phyloP scores from a whole-genome alignment of 2,888 invertebrate genomes.

The Clitarchus hookeri region DNA sequence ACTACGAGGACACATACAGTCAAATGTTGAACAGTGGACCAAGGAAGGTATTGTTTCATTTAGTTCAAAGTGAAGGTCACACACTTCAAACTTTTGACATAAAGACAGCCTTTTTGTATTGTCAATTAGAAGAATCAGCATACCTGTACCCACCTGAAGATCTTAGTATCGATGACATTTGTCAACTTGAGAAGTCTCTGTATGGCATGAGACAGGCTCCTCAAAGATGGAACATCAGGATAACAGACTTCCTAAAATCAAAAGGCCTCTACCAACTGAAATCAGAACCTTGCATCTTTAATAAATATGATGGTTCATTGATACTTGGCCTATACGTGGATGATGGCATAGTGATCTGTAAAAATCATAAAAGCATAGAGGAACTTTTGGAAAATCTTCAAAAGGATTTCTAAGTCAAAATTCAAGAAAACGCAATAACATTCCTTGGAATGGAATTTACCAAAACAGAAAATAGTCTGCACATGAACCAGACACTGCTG shows the following conservation, averaged over 20 bases:
- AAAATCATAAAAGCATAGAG: not conserved
- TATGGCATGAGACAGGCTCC: too few species aligned
- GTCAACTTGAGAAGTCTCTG: too few species aligned
- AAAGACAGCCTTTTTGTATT: not conserved
- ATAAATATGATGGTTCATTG: not conserved
- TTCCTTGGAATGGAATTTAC: not conserved
- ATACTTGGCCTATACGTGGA: not conserved
- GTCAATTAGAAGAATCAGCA: not conserved
- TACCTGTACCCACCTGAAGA: not conserved
- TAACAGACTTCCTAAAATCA: not conserved
- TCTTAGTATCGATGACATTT: too few species aligned
- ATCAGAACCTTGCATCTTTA: not conserved
- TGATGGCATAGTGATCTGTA: not conserved
- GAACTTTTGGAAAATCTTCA: not conserved
- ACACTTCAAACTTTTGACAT: not conserved
- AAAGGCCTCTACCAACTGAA: not conserved
- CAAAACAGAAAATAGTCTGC: not conserved
- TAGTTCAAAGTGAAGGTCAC: not conserved
- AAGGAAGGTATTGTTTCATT: not conserved
- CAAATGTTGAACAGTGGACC: not conserved
- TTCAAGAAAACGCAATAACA: not conserved
- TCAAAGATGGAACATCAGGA: not conserved
- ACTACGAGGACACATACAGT: not conserved
- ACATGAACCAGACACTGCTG: not conserved
- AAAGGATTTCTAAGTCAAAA: not conserved